These are phyloP conservation scores for Theonella swinhoei DNA, from an alignment of 37 sponge, comb jelly and placozoan species.

Conservation along the genomic window DNA sequence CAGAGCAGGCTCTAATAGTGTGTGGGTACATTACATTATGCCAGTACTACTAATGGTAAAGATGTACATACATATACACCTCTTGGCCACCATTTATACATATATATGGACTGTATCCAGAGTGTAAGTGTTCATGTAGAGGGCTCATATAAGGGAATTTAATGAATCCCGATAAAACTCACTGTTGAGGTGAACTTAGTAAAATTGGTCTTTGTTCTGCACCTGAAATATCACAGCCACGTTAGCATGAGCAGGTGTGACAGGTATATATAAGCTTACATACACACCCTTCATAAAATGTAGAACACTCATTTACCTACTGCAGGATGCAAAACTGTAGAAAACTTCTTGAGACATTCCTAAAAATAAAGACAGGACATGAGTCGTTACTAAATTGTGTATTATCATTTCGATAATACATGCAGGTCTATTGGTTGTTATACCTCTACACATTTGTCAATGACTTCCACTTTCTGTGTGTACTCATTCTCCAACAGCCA, in stretches of 20 bases:
- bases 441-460: constrained; percentile 51
- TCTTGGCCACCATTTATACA: too few species aligned
- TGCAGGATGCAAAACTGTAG: constrained; percentile 10
- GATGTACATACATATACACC: too few species aligned
- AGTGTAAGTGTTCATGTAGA: background rate
- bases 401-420: background rate
- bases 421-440: background rate
- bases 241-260: too few species aligned
- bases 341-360: constrained; percentile 55
- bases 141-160: background rate
- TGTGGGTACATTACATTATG: too few species aligned
- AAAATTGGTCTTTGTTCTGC: constrained; percentile 22
- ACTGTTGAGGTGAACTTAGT: constrained; percentile 44
- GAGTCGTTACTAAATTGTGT: background rate
- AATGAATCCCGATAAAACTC: constrained; percentile 8
- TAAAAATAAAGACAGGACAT: background rate
- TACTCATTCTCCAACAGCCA: constrained; percentile 73
- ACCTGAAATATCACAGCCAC: background rate
- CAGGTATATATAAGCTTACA: background rate
- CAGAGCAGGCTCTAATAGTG: background rate
- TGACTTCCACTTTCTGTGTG: constrained; percentile 17
- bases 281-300: background rate
- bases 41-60: too few species aligned
- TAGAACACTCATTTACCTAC: background rate
- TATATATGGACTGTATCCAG: too few species aligned